Evolutionary conservation across 2,113 vertebrate genomes (phyloP), one percentile per base, ranked within the genome.

Genomic region (Vanacampus margaritifer): DNA sequence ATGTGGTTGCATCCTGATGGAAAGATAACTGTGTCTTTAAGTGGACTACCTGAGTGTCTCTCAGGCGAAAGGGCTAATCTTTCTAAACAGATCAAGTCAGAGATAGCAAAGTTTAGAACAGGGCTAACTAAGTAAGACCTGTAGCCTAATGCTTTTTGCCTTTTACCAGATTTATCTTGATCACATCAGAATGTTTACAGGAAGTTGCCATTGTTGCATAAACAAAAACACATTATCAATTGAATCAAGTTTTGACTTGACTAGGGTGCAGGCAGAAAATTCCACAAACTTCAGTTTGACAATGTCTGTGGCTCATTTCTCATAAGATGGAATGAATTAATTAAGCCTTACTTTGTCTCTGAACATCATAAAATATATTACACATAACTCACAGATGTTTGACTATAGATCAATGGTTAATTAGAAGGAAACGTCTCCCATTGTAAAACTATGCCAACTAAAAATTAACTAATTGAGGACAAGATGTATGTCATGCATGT

Each of bases 11-110:
- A 73, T 68, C 73, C 64, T 71, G 70, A 72, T 65, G 59, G 74
- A 76, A 82, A 84, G 83, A 84, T 78, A 83, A 84, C 66, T 67
- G 63, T 75, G 72, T 82, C 81, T 76, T 81, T 71, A 81, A 75
- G 63, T 87, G 82, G 76, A 73, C 71, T 67, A 69, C 69, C 58
- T 21, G 50, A 78, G 66, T 54, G 68, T 78, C 84, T 73, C 68
- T 21, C 0, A 73, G 82, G 79, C 84, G 65, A 26, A 81, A 75
- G 71, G 68, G 46, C 43, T 64, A 69, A 32, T 68, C 48, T 74
- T 51, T 76, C 62, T 51, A 84, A 78, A 83, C 73, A 82, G 76
- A 88, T 85, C 57, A 63, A 74, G 66, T 67, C 63, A 77, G 61
- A 86, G 79, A 88, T 86, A 84, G 75, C 75, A 72, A 53, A 60